phyloP scores from a whole-genome alignment of 2,113 vertebrate species.

The Gnathonemus echidnorhynchus region DNA sequence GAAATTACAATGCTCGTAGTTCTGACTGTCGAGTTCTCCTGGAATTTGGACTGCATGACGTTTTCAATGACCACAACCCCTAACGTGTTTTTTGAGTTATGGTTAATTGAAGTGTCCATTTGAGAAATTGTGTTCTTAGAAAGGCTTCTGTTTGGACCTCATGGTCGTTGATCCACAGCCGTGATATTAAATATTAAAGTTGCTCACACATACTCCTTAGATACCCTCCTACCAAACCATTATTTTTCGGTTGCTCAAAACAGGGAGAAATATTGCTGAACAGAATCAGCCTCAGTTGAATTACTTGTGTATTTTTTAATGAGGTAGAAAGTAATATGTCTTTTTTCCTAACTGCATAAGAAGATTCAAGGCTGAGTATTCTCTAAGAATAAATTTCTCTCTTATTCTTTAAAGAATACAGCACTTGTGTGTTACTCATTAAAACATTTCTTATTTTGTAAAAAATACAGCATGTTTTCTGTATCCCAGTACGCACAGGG shows the following conservation, averaged over 20 bases:
- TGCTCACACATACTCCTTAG: slow-evolving; percentile 2
- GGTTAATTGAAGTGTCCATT: slow-evolving; percentile 17
- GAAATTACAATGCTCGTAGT: background rate
- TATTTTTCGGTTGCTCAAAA: background rate
- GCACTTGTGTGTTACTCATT: background rate
- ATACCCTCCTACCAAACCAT: background rate
- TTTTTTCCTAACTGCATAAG: background rate
- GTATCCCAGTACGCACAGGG: background rate
- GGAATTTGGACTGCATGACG: background rate
- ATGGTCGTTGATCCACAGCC: background rate
- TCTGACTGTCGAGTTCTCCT: background rate
- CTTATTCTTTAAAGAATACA: background rate
- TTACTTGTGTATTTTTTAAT: slow-evolving; percentile 7
- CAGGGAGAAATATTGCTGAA: background rate
- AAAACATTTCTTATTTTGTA: background rate
- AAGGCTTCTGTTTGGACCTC: slow-evolving; percentile 4
- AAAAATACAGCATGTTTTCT: background rate
- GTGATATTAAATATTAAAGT: slow-evolving; percentile 15
- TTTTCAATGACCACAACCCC: background rate
- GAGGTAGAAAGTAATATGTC: background rate
- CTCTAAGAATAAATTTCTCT: background rate
- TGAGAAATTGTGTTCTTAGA: slow-evolving; percentile 4
- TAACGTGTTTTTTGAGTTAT: background rate
- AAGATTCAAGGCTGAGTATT: slow-evolving; percentile 1
- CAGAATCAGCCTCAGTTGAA: background rate